These are phyloP conservation scores for Oncopeltus fasciatus DNA, from an alignment of 1,140 invertebrate genomes.

Conservation along the genomic window DNA sequence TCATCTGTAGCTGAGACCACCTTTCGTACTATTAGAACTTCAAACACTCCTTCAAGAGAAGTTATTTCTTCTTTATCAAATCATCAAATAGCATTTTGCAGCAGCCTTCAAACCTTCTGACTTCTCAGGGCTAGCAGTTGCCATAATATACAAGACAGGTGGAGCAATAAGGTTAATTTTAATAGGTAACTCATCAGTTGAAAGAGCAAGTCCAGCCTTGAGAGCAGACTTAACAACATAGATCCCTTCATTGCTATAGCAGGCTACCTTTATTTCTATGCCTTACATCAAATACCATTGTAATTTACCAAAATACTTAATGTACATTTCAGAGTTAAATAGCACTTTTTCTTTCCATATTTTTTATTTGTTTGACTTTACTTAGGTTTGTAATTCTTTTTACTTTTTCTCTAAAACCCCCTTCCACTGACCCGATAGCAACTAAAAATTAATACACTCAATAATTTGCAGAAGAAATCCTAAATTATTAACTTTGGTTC, in stretches of 20 bases:
- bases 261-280: slow-evolving; percentile 95
- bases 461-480: too few relatives aligned
- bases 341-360: too few relatives aligned
- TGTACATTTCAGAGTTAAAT: too few relatives aligned
- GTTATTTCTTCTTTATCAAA: slow-evolving; percentile 74
- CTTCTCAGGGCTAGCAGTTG: slow-evolving; percentile 92
- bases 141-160: slow-evolving; percentile 92
- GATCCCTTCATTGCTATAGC: slow-evolving; percentile 97
- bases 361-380: too few relatives aligned
- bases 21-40: slow-evolving; percentile 92
- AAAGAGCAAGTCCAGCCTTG: slow-evolving; percentile 78
- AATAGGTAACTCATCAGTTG: slow-evolving; percentile 85
- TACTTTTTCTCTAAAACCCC: too few relatives aligned
- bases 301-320: too few relatives aligned
- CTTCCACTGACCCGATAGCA: too few relatives aligned
- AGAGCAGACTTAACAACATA: slow-evolving; percentile 94
- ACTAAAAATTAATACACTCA: too few relatives aligned
- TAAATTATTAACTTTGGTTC: too few relatives aligned
- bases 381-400: too few relatives aligned
- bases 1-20: slow-evolving; percentile 97
- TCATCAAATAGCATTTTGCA: slow-evolving; percentile 83
- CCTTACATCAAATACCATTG: too few relatives aligned
- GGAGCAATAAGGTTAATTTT: slow-evolving; percentile 99
- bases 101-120: slow-evolving; percentile 75
- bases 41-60: slow-evolving; percentile 77